These are phyloP conservation scores for Romanogobio albipinnatus DNA, from an alignment of 2,113 vertebrate genomes.

Conservation along the genomic window DNA sequence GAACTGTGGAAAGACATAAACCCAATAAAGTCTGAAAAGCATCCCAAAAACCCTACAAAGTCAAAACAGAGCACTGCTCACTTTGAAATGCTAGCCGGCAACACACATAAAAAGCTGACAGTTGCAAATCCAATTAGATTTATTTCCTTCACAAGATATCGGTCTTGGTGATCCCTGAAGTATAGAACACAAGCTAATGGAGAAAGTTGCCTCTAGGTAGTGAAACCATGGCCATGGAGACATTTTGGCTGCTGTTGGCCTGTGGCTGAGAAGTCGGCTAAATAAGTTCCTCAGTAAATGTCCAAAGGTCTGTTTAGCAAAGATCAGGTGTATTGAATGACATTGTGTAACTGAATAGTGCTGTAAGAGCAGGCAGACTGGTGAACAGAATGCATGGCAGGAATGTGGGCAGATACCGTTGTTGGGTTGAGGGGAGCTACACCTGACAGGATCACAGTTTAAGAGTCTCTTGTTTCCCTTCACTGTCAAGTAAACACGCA, in stretches of 20 bases:
- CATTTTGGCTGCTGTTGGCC: conserved; percentile 22
- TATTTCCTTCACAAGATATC: background rate
- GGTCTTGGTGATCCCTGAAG: background rate
- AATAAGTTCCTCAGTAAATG: conserved; percentile 55
- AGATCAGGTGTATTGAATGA: conserved; percentile 68
- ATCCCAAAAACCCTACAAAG: background rate
- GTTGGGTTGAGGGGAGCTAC: conserved; percentile 42
- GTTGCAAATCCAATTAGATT: background rate
- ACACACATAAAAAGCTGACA: conserved; percentile 53
- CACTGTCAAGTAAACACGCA: conserved; percentile 10
- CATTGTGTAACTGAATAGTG: conserved; percentile 66
- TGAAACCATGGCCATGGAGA: conserved; percentile 31
- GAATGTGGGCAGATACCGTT: conserved; percentile 66
- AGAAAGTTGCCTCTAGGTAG: conserved; percentile 38
- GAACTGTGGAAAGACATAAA: background rate
- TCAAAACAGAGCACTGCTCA: conserved; percentile 19
- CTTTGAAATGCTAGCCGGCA: conserved; percentile 49
- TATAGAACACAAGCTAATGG: conserved; percentile 40
- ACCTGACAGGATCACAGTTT: conserved; percentile 47
- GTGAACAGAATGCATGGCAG: conserved; percentile 61
- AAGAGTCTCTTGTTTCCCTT: conserved; percentile 31
- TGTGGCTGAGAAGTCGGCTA: conserved; percentile 38
- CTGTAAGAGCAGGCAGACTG: conserved; percentile 57
- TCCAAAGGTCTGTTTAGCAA: conserved; percentile 53
- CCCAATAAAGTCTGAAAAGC: conserved; percentile 20